Conservation (phyloP, 2,797 vertebrate species). For the Cirrhinus molitorella region DNA sequence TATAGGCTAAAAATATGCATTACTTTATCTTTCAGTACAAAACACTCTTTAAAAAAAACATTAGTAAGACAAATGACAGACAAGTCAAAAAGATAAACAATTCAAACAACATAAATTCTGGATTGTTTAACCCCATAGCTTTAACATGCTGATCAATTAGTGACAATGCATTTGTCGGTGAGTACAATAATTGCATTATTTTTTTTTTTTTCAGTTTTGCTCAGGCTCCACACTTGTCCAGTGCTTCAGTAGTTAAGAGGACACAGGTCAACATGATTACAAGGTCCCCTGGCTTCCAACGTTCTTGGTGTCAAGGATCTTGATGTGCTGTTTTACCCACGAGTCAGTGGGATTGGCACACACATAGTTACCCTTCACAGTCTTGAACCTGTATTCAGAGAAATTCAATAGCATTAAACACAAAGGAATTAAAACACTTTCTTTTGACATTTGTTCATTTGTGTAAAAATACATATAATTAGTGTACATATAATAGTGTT, state of each 20-base stretch:
- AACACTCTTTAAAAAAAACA: slow-evolving; percentile 13
- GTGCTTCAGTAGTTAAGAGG: background rate
- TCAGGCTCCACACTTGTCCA: background rate
- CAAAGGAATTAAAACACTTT: too few species aligned
- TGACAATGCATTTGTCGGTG: slow-evolving; percentile 10
- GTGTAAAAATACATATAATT: too few species aligned
- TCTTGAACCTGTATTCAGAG: slow-evolving; percentile 68
- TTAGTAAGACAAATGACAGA: slow-evolving; percentile 9
- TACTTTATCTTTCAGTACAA: background rate
- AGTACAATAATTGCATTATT: slow-evolving; percentile 6
- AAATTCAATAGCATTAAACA: background rate
- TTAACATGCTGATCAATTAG: slow-evolving; percentile 36
- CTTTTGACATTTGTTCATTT: too few species aligned
- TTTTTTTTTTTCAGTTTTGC: background rate
- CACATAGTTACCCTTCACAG: slow-evolving; percentile 54
- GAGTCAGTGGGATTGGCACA: slow-evolving; percentile 65
- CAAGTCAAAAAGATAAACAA: background rate
- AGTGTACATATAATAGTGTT: too few species aligned
- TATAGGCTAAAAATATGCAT: background rate
- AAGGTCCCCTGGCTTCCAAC: slow-evolving; percentile 47
- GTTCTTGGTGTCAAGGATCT: slow-evolving; percentile 58
- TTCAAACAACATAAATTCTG: background rate
- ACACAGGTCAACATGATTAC: slow-evolving; percentile 49
- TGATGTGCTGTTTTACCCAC: slow-evolving; percentile 72
- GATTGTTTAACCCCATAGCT: slow-evolving; percentile 41